A percentile compares a stretch with the other conserved stretches of the same genome.
These are phyloP conservation scores for Zaprionus lachaisei DNA, from an alignment of 1,140 invertebrate species.

Conservation along the genomic window DNA sequence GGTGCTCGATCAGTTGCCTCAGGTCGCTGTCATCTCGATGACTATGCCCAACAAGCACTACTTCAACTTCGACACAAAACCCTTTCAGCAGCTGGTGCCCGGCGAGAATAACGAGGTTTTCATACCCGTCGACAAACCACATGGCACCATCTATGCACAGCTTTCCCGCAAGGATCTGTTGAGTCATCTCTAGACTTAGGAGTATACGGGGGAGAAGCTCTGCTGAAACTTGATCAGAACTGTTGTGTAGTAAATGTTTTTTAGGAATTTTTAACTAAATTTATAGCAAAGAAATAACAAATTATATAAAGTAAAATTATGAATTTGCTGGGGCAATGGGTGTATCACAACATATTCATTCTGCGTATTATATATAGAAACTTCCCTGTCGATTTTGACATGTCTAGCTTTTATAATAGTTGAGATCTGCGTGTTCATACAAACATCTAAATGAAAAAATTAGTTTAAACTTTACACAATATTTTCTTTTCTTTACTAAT, in stretches of 20 bases:
- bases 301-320: not conserved
- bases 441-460: too few relatives aligned
- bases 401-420: too few relatives aligned
- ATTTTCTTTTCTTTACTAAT: too few relatives aligned
- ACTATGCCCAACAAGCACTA: constrained; percentile 93
- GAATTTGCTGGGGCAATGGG: fast-evolving
- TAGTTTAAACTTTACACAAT: too few relatives aligned
- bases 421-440: too few relatives aligned
- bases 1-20: constrained; percentile 87
- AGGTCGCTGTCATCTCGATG: constrained; percentile 89
- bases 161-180: constrained; percentile 86
- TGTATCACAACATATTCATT: too few relatives aligned
- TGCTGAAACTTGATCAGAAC: not conserved
- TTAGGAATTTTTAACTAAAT: constrained; percentile 1
- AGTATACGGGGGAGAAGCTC: not conserved
- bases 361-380: too few relatives aligned
- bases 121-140: constrained; percentile 90
- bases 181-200: constrained; percentile 73
- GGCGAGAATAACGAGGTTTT: constrained; percentile 89
- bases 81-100: constrained; percentile 87
- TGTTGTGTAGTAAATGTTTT: not conserved
- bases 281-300: not conserved
- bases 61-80: constrained; percentile 89
- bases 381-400: too few relatives aligned
- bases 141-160: constrained; percentile 90